Conservation (phyloP, 2,888 invertebrate species). For the Aspidiotus rigidus region DNA sequence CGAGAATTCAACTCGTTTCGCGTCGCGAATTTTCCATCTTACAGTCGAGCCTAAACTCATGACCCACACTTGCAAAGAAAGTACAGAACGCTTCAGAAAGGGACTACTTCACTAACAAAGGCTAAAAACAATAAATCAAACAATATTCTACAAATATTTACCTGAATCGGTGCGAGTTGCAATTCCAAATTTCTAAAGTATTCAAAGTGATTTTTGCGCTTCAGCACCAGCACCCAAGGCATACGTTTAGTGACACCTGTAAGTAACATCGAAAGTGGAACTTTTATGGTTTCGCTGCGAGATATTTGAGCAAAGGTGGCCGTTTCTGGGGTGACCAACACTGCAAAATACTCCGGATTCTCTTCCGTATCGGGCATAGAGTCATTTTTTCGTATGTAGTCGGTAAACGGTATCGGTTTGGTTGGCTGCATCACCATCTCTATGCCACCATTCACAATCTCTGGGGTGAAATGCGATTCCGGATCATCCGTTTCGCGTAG, state of each 20-base stretch:
- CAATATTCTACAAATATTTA: neutral
- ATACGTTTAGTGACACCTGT: constrained; percentile 36
- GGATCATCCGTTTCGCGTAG: constrained; percentile 31
- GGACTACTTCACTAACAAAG: too few relatives aligned
- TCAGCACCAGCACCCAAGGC: constrained; percentile 35
- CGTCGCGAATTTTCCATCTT: too few relatives aligned
- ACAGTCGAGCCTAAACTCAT: too few relatives aligned
- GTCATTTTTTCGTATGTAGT: constrained; percentile 32
- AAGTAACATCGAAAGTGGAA: constrained; percentile 47
- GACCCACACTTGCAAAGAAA: too few relatives aligned
- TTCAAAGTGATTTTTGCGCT: constrained; percentile 27
- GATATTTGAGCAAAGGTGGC: constrained; percentile 32
- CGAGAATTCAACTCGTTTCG: too few relatives aligned
- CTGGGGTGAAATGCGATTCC: constrained; percentile 24
- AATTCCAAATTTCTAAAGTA: constrained; percentile 14
- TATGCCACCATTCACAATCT: constrained; percentile 35
- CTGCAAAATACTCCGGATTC: constrained; percentile 35
- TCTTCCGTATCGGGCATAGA: constrained; percentile 35
- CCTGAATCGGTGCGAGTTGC: constrained; percentile 10
- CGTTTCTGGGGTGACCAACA: constrained; percentile 34
- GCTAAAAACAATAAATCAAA: too few relatives aligned
- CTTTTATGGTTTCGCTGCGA: constrained; percentile 45
- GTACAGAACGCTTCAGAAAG: too few relatives aligned
- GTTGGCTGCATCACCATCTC: constrained; percentile 46
- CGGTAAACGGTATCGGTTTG: constrained; percentile 52